Base-by-base conservation (phyloP, 2,797 vertebrate species). In the Prunella strophiata region DNA sequence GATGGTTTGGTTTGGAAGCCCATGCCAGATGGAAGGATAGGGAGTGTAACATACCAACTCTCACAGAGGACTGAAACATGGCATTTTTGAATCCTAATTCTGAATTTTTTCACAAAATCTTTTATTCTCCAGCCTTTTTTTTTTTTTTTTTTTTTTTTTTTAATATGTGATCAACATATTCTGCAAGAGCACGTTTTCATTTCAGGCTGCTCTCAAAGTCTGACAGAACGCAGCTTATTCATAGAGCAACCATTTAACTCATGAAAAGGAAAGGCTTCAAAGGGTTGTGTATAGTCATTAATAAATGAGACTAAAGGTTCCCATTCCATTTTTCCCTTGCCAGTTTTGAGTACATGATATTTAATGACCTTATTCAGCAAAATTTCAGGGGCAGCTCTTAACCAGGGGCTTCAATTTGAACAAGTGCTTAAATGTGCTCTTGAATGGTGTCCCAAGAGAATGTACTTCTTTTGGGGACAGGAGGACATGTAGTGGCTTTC, bases 291-390 rank as follows among this genome's bases (percentile, higher is more conserved):
- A 36, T 29, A 81, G 79, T 65, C 93, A 74, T 90, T 87, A 95
- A 90, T 47, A 91, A 85, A 94, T 42, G 79, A 85, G 85, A 63
- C 74, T 63, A 42, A 58, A 85, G 70, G 80, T 65, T 85, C 47
- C 38, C 45, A n/a, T 86, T 91, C 27, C 52, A 62, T 74, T 93
- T 91, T 78, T 83, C 65, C 78, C 43, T 71, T 77, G 47, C 68
- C 50, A 71, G 50, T 94, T 94, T 84, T 65, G 59, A 89, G 57
- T 52, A 90, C 27, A 16, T 42, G 71, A 45, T 89, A 87, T 87
- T 93, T 95, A 89, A 87, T 84, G 34, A 73, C 83, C 62, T 91
- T 65, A 73, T 73, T 88, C 79, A 80, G 77, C 77, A 91, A 81
- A 81, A 70, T 19, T 50, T 82, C 77, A 78, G 82, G 91, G 82